Evolutionary conservation across 2,888 invertebrate species (phyloP).

Genomic region (Pyrgus malvae): DNA sequence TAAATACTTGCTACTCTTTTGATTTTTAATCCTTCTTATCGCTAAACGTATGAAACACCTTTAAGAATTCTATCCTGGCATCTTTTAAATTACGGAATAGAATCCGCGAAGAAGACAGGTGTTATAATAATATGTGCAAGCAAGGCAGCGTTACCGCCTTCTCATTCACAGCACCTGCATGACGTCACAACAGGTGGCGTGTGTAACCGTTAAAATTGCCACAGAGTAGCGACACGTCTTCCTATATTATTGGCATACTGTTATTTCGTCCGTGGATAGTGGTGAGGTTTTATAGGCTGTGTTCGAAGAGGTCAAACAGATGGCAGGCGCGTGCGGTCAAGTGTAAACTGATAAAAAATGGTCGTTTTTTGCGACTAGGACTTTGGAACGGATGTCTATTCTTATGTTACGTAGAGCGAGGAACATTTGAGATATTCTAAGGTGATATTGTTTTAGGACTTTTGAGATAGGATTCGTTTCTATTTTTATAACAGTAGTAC

Average conservation of each 20-base stretch:
- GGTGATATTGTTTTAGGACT: too few relatives aligned
- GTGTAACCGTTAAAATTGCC: conserved; percentile 45
- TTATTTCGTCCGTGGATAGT: not conserved
- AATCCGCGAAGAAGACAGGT: conserved; percentile 29
- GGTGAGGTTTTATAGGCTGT: conserved; percentile 21
- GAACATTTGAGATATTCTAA: too few relatives aligned
- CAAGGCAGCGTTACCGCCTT: conserved; percentile 34
- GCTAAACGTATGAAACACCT: too few relatives aligned
- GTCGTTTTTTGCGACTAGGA: conserved; percentile 15
- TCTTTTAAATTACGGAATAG: conserved; percentile 6
- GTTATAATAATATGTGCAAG: conserved; percentile 32
- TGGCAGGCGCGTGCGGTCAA: conserved; percentile 53
- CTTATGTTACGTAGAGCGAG: not conserved
- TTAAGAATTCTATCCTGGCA: not conserved
- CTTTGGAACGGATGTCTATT: conserved; percentile 8
- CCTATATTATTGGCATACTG: conserved; percentile 26
- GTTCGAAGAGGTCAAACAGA: conserved; percentile 38
- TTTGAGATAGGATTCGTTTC: too few relatives aligned
- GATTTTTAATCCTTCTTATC: too few relatives aligned
- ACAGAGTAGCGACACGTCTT: conserved; percentile 39
- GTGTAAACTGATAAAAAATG: conserved; percentile 40
- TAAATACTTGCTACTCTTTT: too few relatives aligned
- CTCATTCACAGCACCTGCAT: conserved; percentile 46
- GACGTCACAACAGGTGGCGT: conserved; percentile 55
- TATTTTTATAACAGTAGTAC: too few relatives aligned